Conservation (phyloP, 2,797 vertebrate genomes). For the Centropyge bicolor region DNA sequence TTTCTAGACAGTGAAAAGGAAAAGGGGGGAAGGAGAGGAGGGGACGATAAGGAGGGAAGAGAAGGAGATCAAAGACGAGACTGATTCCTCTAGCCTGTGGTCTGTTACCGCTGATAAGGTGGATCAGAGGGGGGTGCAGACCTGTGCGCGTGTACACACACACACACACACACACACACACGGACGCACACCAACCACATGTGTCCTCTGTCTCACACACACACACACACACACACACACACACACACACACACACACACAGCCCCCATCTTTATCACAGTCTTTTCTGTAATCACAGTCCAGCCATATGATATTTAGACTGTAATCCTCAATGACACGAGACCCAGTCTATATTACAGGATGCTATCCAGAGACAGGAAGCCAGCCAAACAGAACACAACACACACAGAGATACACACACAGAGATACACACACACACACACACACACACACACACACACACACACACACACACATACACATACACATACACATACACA, state of each 20-base stretch:
- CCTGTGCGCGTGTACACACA: conserved; percentile 1
- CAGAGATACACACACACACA: neutral
- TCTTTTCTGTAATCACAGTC: conserved; percentile 53
- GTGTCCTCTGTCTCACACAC: conserved; percentile 4
- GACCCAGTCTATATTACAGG: conserved; percentile 42
- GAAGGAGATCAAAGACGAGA: conserved; percentile 59
- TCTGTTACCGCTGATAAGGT: conserved; percentile 79
- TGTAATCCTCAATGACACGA: conserved; percentile 59
- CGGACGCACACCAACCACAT: conserved; percentile 12
- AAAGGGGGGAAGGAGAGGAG: conserved; percentile 11
- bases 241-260: conserved; percentile 25
- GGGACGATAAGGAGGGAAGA: conserved; percentile 32
- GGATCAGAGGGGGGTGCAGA: conserved; percentile 58
- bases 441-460: conserved; percentile 22
- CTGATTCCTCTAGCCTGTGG: conserved; percentile 60
- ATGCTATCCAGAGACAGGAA: conserved; percentile 27
- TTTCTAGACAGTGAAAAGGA: conserved; percentile 19
- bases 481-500: neutral
- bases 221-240: conserved; percentile 12
- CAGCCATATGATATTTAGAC: conserved; percentile 62
- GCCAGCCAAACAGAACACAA: conserved; percentile 39
- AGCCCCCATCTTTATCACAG: conserved; percentile 25
- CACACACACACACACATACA: conserved; percentile 16
- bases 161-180: conserved; percentile 21
- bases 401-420: conserved; percentile 21